Conservation (phyloP, 2,888 invertebrate genomes). For the Drymonia ruficornis region DNA sequence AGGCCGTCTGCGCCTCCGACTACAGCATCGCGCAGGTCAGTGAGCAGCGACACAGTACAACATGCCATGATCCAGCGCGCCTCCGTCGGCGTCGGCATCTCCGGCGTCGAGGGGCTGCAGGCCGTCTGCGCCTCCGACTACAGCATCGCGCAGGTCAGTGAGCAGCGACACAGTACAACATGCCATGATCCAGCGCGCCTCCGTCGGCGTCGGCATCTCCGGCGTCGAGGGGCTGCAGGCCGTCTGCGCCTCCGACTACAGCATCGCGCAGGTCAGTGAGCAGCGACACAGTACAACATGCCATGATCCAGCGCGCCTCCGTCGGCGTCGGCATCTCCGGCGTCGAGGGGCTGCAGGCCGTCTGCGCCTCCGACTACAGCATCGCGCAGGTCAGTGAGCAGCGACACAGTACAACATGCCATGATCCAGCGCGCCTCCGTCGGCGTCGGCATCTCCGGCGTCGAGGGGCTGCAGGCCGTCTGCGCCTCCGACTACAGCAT, state of each 20-base stretch:
- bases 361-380: slow-evolving; percentile 97
- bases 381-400: too few relatives aligned
- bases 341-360: slow-evolving; percentile 94
- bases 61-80: not conserved
- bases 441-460: too few relatives aligned
- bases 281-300: too few relatives aligned
- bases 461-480: slow-evolving; percentile 79
- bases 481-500: slow-evolving; percentile 72
- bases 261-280: not conserved
- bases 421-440: too few relatives aligned
- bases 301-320: too few relatives aligned
- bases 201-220: too few relatives aligned
- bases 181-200: not conserved
- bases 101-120: slow-evolving; percentile 7
- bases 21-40: slow-evolving; percentile 1
- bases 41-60: not conserved
- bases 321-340: slow-evolving; percentile 78
- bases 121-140: slow-evolving; percentile 8
- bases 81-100: not conserved
- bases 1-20: slow-evolving; percentile 83
- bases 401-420: too few relatives aligned
- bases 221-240: not conserved
- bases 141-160: slow-evolving; percentile 77
- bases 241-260: slow-evolving; percentile 83
- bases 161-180: slow-evolving; percentile 4